A percentile compares a stretch with the other conserved stretches of the same genome.
Conservation (phyloP, 2,888 invertebrate genomes). For the Ametastegia equiseti region DNA sequence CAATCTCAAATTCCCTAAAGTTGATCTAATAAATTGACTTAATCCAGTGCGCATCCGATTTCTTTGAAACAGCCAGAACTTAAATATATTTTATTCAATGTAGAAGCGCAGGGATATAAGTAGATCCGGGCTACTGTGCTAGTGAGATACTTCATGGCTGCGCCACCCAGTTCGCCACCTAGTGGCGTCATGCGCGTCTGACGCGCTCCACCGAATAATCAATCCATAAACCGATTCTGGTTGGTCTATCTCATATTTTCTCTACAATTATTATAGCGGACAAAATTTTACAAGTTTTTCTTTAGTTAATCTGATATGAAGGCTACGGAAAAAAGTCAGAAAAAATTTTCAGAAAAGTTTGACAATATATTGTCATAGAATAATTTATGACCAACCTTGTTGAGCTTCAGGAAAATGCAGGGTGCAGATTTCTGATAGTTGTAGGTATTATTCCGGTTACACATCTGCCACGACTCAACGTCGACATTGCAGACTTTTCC, state of each 20-base stretch:
- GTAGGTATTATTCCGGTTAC: conserved; percentile 87
- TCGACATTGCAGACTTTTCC: conserved; percentile 92
- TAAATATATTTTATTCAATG: background rate
- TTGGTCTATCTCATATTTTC: background rate
- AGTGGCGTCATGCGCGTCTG: background rate
- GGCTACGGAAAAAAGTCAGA: background rate
- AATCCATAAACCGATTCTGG: background rate
- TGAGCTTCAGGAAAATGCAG: conserved; percentile 97
- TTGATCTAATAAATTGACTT: too few relatives aligned
- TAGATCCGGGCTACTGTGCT: background rate
- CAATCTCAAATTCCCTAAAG: too few relatives aligned
- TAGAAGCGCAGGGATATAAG: background rate
- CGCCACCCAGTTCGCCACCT: background rate
- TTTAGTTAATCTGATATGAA: conserved; percentile 17
- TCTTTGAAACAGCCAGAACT: background rate
- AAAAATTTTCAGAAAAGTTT: background rate
- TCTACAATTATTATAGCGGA: background rate
- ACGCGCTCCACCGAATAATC: background rate
- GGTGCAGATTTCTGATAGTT: conserved; percentile 93
- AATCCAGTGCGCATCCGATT: too few relatives aligned
- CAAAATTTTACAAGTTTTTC: background rate
- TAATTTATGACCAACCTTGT: conserved; percentile 83
- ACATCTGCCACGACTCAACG: conserved; percentile 85
- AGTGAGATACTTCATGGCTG: background rate
- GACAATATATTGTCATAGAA: background rate